A percentile compares a stretch with the other conserved stretches of the same genome.
Evolutionary conservation across 2,888 invertebrate genomes (phyloP).

Genomic region (Glaucopsyche alexis): DNA sequence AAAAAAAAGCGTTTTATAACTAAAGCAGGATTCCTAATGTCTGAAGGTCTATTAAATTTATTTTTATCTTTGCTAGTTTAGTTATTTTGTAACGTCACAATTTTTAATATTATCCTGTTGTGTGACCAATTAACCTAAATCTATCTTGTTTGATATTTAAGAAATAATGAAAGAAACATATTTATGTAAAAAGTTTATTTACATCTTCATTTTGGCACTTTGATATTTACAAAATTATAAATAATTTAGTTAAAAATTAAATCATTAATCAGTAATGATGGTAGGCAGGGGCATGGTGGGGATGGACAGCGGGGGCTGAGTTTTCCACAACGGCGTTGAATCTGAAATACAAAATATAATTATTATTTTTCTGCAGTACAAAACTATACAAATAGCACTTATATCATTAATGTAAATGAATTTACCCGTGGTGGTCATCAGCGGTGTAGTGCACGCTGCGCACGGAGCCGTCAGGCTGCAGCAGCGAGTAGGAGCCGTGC

Average conservation of each 20-base stretch:
- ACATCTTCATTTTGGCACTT: not conserved
- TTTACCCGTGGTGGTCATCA: conserved; percentile 55
- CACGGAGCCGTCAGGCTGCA: conserved; percentile 74
- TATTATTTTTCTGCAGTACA: not conserved
- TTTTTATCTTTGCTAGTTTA: too few species aligned
- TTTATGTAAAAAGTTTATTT: not conserved
- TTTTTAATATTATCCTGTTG: too few species aligned
- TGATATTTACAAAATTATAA: conserved; percentile 4
- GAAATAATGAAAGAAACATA: too few species aligned
- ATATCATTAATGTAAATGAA: not conserved
- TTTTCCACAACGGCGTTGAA: conserved; percentile 75
- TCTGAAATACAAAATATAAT: conserved; percentile 47
- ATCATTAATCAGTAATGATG: conserved; percentile 41
- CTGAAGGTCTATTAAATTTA: too few species aligned
- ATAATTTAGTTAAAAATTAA: not conserved
- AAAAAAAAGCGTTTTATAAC: too few species aligned
- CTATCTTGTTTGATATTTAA: too few species aligned
- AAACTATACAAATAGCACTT: too few species aligned
- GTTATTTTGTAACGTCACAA: too few species aligned
- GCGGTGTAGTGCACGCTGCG: conserved; percentile 74
- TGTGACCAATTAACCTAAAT: too few species aligned
- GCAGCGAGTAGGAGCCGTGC: conserved; percentile 79
- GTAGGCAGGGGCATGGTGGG: conserved; percentile 54
- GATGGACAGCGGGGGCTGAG: conserved; percentile 60
- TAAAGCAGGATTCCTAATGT: too few species aligned